Evolutionary conservation across 1,140 invertebrate species (phyloP), one percentile per base, ranked within the genome.

Genomic region (Drosophila virilis): DNA sequence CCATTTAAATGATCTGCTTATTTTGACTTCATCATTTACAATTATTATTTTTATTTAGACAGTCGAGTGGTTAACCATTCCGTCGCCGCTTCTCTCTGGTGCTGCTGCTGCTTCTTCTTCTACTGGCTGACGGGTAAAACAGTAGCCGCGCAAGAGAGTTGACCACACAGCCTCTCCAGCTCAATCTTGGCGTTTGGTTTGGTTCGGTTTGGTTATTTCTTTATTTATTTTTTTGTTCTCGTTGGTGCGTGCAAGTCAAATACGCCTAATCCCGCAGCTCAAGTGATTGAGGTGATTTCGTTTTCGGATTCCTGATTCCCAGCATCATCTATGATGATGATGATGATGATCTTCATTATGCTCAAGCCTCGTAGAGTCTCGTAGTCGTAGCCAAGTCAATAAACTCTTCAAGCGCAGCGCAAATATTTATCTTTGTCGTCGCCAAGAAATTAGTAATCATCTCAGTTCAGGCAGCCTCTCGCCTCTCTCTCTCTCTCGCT

Each of bases 1-100:
- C 52, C 82, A 86, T 85, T 81, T 76, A 81, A 86, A 85, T 86
- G 78, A 89, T 90, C 80, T 89, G 84, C 80, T 89, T 89, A 89
- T 84, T 89, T 89, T 84, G 84, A 89, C 80, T 89, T 78, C 74
- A 89, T 89, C 74, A 89, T 89, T 89, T 89, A 90, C 84, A 89
- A 90, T 89, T 89, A 89, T 89, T 89, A 85, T 89, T 89, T 78
- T 90, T 89, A 89, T 89, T 89, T 89, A 90, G 85, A 73, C 77
- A 89, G 71, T 90, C 68, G 77, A 89, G 81, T 68, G 40, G 33
- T 12, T 38, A 22, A 57, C 55, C 54, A 50, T 40, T 8, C 40
- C n/a, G 40, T 42, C 22, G 55, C 55, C 52, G 54, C 35, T 48
- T 33, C 46, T 37, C 28, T 17, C 35, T 35, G 50, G 15, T 50